These are phyloP conservation scores for Condylura cristata DNA, from an alignment of 2,113 vertebrate species.

Conservation along the genomic window DNA sequence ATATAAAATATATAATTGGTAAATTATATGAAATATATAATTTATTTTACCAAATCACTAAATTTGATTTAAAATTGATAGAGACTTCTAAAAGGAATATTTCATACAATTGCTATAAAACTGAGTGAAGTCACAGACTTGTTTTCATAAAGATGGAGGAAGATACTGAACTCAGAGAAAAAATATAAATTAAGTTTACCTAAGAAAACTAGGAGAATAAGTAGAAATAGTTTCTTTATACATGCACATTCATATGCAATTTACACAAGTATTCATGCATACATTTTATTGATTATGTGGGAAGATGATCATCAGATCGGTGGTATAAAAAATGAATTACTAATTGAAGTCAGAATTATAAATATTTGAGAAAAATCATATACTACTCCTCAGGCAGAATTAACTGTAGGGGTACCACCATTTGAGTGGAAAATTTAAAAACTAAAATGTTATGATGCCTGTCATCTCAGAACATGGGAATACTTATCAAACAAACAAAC, in stretches of 20 bases:
- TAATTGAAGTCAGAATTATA: background rate
- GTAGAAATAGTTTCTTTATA: background rate
- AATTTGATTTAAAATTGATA: slow-evolving; percentile 63
- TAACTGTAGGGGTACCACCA: background rate
- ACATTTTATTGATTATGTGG: background rate
- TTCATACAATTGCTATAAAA: slow-evolving; percentile 60
- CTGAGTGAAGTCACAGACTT: slow-evolving; percentile 59
- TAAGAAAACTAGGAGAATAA: background rate
- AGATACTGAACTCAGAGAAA: background rate
- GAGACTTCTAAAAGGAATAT: slow-evolving; percentile 35
- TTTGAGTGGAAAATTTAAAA: background rate
- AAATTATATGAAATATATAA: too few species aligned
- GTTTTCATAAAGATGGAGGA: slow-evolving; percentile 44
- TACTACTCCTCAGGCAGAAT: background rate
- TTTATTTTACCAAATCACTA: slow-evolving; percentile 43
- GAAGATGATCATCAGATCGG: background rate
- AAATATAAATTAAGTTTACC: background rate
- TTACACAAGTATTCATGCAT: background rate
- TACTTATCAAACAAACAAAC: background rate
- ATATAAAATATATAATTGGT: too few species aligned
- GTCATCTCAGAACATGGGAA: background rate
- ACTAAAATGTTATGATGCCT: background rate
- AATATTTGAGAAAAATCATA: background rate
- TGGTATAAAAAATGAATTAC: background rate
- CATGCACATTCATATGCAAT: background rate